Percentiles rank a stretch among this genome's conserved stretches.
Evolutionary conservation across 1,140 invertebrate species (phyloP).

Genomic region (Zaprionus camerounensis): DNA sequence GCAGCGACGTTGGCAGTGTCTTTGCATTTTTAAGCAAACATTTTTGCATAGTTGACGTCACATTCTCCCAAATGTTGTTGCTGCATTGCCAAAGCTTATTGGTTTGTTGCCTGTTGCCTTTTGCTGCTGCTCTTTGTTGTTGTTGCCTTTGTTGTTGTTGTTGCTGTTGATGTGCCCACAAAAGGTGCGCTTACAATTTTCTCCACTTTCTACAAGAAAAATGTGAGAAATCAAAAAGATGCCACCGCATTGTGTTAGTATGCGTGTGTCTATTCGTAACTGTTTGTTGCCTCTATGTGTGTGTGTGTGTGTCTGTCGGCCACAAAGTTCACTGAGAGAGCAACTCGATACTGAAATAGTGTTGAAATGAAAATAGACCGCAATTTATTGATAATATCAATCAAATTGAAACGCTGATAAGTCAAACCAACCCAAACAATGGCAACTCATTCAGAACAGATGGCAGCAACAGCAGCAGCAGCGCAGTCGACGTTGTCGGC

Average conservation of each 20-base stretch:
- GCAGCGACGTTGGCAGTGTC: slow-evolving; percentile 21
- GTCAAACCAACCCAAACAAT: slow-evolving; percentile 43
- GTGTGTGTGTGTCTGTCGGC: slow-evolving; percentile 37
- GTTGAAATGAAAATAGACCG: slow-evolving; percentile 63
- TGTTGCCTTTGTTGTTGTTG: slow-evolving; percentile 16
- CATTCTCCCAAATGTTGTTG: slow-evolving; percentile 38
- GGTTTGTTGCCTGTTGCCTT: slow-evolving; percentile 37
- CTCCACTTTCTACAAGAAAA: slow-evolving; percentile 79
- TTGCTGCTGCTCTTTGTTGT: slow-evolving; percentile 33
- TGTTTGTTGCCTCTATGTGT: slow-evolving; percentile 24
- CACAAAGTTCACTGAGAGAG: slow-evolving; percentile 75
- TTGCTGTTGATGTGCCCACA: slow-evolving; percentile 57
- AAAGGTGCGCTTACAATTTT: slow-evolving; percentile 69
- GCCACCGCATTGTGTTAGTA: slow-evolving; percentile 61
- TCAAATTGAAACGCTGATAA: slow-evolving; percentile 54
- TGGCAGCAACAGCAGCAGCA: slow-evolving; percentile 29
- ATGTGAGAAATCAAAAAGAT: slow-evolving; percentile 83
- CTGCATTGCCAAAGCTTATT: slow-evolving; percentile 34
- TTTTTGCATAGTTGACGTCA: slow-evolving; percentile 53
- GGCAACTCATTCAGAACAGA: slow-evolving; percentile 47
- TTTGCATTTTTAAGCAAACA: slow-evolving; percentile 51
- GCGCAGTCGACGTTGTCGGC: slow-evolving; percentile 22
- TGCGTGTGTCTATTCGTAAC: slow-evolving; percentile 8
- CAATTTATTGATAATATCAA: slow-evolving; percentile 73
- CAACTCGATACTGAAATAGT: slow-evolving; percentile 65